These are phyloP conservation scores for Apis cerana DNA, from an alignment of 1,140 invertebrate species.

Conservation along the genomic window DNA sequence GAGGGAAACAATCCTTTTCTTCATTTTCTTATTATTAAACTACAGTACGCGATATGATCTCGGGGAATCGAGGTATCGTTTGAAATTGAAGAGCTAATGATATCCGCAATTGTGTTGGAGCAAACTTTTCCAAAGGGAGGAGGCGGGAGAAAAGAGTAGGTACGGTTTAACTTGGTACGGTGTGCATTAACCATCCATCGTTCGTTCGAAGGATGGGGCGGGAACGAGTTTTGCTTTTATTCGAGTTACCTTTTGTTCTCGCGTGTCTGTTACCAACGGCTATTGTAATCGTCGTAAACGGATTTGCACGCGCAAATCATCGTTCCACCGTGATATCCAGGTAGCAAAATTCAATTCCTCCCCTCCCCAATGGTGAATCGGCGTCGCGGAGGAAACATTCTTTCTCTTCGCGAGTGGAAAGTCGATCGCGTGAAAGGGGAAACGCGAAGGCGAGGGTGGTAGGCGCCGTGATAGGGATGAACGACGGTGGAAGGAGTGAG, in stretches of 20 bases:
- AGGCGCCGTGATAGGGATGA: not conserved
- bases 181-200: not conserved
- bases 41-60: not conserved
- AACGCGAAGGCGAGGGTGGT: not conserved
- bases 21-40: not conserved
- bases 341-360: slow-evolving; percentile 56
- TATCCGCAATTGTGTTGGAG: not conserved
- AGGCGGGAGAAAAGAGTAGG: not conserved
- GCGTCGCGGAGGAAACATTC: slow-evolving; percentile 43
- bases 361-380: not conserved
- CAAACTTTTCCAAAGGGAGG: not conserved
- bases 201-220: not conserved
- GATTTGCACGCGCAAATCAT: slow-evolving; percentile 63
- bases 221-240: slow-evolving; percentile 27
- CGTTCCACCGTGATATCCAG: slow-evolving; percentile 45
- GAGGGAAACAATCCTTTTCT: not conserved
- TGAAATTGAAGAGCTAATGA: not conserved
- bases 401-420: slow-evolving; percentile 44
- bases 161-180: not conserved
- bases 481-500: not conserved
- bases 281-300: slow-evolving; percentile 57
- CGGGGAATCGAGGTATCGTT: not conserved
- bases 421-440: slow-evolving; percentile 33
- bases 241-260: slow-evolving; percentile 47
- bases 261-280: slow-evolving; percentile 42